These are phyloP conservation scores for Proterorhinus semilunaris DNA, from an alignment of 2,113 vertebrate genomes.

Conservation along the genomic window DNA sequence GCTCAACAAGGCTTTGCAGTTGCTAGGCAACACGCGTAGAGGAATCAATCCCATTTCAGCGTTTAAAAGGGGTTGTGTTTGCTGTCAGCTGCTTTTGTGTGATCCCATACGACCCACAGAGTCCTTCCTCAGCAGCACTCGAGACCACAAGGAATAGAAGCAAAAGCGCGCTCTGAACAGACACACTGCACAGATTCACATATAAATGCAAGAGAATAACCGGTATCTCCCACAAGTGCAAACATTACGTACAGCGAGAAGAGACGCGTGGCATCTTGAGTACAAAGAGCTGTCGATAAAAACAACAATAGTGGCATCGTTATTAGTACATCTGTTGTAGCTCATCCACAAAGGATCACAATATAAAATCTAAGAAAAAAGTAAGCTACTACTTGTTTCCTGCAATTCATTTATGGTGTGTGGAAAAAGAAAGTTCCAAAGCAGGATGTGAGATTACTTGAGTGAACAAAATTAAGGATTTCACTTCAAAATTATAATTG, in stretches of 20 bases:
- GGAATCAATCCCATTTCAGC: constrained; percentile 67
- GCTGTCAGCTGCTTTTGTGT: constrained; percentile 55
- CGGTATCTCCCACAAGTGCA: not conserved
- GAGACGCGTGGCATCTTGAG: not conserved
- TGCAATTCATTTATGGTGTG: too few species aligned
- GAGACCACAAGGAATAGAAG: constrained; percentile 18
- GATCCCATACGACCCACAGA: constrained; percentile 36
- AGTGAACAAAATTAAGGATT: not conserved
- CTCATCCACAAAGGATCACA: too few species aligned
- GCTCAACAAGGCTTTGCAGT: constrained; percentile 64
- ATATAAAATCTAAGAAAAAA: too few species aligned
- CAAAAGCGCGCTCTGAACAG: constrained; percentile 10
- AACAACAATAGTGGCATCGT: not conserved
- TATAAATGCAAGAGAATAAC: not conserved
- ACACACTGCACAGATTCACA: constrained; percentile 9
- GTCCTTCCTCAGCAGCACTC: constrained; percentile 29
- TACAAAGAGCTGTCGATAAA: not conserved
- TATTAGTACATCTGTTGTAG: too few species aligned
- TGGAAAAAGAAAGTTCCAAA: too few species aligned
- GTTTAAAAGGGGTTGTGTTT: constrained; percentile 61
- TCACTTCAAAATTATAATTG: too few species aligned
- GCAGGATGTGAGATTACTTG: not conserved
- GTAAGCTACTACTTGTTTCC: too few species aligned
- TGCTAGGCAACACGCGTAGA: constrained; percentile 70
- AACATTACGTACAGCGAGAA: not conserved